Conservation (phyloP, 1,140 invertebrate species). For the Agrilus planipennis region DNA sequence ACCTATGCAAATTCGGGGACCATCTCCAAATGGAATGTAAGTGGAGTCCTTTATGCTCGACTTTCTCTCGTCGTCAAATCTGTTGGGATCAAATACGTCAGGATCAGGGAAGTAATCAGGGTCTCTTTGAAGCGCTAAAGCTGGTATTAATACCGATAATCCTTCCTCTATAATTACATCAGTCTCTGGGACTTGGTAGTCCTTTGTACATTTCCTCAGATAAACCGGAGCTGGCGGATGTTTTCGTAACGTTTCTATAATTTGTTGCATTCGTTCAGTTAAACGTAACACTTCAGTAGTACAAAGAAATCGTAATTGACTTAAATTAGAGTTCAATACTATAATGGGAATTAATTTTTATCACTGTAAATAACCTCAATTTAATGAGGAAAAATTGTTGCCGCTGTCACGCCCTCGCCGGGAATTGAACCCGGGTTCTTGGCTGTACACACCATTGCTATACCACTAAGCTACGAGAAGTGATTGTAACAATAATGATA, state of each 20-base stretch:
- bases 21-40: not conserved
- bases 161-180: not conserved
- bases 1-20: not conserved
- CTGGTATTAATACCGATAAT: not conserved
- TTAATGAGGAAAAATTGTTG: too few relatives aligned
- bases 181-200: not conserved
- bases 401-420: too few relatives aligned
- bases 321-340: too few relatives aligned
- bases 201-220: not conserved
- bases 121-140: not conserved
- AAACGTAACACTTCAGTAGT: not conserved
- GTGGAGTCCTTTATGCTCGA: not conserved
- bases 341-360: too few relatives aligned
- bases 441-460: too few relatives aligned
- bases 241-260: slow-evolving; percentile 1
- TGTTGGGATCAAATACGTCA: not conserved
- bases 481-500: too few relatives aligned
- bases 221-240: not conserved
- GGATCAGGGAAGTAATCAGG: not conserved
- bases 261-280: not conserved
- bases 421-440: too few relatives aligned
- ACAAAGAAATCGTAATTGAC: not conserved
- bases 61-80: not conserved
- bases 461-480: too few relatives aligned
- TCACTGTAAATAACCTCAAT: too few relatives aligned